These are phyloP conservation scores for Drosophila sp. DNA, from an alignment of 1,140 invertebrate species.

Conservation along the genomic window DNA sequence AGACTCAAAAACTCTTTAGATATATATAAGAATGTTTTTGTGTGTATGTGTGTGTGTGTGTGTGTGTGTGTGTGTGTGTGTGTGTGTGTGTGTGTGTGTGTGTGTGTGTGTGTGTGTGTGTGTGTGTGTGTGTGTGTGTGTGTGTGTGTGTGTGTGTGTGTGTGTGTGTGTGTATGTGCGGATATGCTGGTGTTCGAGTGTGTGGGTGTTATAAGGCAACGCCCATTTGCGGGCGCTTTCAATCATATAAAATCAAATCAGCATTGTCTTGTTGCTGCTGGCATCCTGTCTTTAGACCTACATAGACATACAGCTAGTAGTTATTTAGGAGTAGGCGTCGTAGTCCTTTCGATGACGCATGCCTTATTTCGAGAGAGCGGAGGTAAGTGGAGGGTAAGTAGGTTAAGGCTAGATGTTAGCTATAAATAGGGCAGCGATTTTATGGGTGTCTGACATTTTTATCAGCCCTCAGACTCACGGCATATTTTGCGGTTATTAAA, in stretches of 20 bases:
- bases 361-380: slow-evolving; percentile 21
- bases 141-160: not conserved
- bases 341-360: slow-evolving; percentile 52
- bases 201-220: slow-evolving; percentile 40
- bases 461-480: slow-evolving; percentile 32
- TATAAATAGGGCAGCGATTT: slow-evolving; percentile 60
- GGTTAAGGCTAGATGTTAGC: slow-evolving; percentile 36
- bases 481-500: slow-evolving; percentile 69
- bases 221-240: slow-evolving; percentile 44
- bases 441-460: slow-evolving; percentile 55
- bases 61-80: no score
- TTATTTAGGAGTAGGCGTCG: slow-evolving; percentile 35
- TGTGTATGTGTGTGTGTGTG: not conserved
- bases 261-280: slow-evolving; percentile 37
- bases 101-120: not conserved
- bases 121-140: not conserved
- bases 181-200: not conserved
- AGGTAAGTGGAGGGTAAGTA: slow-evolving; percentile 6
- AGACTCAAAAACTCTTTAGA: slow-evolving; percentile 29
- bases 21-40: not conserved
- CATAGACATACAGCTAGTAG: slow-evolving; percentile 16
- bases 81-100: no score
- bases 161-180: not conserved
- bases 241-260: slow-evolving; percentile 66
- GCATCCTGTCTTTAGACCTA: slow-evolving; percentile 27